Evolutionary conservation across 2,797 vertebrate species (phyloP), one percentile per base, ranked within the genome.

Genomic region (Clarias fuscus): DNA sequence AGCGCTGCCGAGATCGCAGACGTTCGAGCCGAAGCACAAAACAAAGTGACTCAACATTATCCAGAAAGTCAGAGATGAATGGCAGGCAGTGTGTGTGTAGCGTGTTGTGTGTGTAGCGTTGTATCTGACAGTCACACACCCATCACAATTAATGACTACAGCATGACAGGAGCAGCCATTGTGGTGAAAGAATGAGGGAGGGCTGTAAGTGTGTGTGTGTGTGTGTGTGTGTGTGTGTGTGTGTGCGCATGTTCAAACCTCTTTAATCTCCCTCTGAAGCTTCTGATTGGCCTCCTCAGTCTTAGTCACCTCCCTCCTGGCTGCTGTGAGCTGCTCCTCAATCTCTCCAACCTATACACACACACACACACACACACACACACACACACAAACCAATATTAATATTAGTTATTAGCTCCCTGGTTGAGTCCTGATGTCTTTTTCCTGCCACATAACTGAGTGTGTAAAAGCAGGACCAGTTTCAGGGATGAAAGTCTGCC

Each of bases 251-350:
- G 84, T 59, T 84, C 48, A 59, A 86, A 83, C 73, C 97, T 98
- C 97, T 86, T 98, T 98, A 88, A 98, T 95, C 15, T 98, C 97
- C 17, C 97, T 93, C 92, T 98, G 97, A 5, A 97, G 95, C 89
- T 98, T 98, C 93, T 95, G 93, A 92, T 97, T 97, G 91, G 96
- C 93, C 91, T 97, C 97, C 90, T 98, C 97, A 0, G 97, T 97
- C 80, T 97, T 96, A 85, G 96, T 94, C 91, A 98, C 94, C 90
- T 98, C 97, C 87, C 97, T 96, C 91, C 96, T 94, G 86, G 97
- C 96, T 0, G 96, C 96, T 15, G 96, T 96, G 88, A 98, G 93
- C 93, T 98, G 97, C 90, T 97, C 97, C 94, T 98, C 97, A 20
- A 98, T 95, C 93, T 98, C 97, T 1, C 97, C 97, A 86, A 97